Conservation (phyloP, 2,113 vertebrate species). For the Elgaria multicarinata region DNA sequence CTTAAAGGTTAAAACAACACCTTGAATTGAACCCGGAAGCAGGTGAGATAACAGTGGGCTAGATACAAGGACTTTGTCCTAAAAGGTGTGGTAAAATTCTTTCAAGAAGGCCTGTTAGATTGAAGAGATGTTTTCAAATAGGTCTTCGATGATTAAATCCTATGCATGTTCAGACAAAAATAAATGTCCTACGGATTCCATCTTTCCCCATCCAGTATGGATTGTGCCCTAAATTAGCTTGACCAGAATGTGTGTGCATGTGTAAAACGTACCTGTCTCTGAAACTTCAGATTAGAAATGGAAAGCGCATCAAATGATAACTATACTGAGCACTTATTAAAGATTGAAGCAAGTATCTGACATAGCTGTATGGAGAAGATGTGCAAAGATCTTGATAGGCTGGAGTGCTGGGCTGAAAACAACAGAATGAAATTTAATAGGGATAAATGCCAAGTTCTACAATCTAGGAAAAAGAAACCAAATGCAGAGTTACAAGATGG, state of each 20-base stretch:
- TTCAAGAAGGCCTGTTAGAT: not conserved
- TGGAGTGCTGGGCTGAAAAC: too few species aligned
- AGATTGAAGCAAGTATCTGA: not conserved
- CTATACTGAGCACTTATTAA: not conserved
- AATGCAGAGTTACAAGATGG: too few species aligned
- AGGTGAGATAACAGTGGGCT: not conserved
- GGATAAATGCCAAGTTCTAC: too few species aligned
- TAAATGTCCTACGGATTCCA: too few species aligned
- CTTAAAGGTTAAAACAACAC: not conserved
- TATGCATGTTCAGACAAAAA: too few species aligned
- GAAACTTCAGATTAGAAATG: not conserved
- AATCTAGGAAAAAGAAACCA: too few species aligned
- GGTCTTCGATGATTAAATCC: too few species aligned
- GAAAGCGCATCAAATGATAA: not conserved
- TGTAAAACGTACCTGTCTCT: not conserved
- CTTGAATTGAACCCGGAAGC: not conserved
- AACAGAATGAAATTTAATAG: too few species aligned
- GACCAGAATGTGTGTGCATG: not conserved
- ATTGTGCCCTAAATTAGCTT: not conserved
- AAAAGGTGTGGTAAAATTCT: not conserved
- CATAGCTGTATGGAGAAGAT: not conserved
- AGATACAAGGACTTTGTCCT: not conserved
- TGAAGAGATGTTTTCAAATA: not conserved
- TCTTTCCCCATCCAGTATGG: too few species aligned
- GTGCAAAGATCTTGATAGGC: too few species aligned